Evolutionary conservation across 2,888 invertebrate genomes (phyloP).

Genomic region (Carcina quercana): DNA sequence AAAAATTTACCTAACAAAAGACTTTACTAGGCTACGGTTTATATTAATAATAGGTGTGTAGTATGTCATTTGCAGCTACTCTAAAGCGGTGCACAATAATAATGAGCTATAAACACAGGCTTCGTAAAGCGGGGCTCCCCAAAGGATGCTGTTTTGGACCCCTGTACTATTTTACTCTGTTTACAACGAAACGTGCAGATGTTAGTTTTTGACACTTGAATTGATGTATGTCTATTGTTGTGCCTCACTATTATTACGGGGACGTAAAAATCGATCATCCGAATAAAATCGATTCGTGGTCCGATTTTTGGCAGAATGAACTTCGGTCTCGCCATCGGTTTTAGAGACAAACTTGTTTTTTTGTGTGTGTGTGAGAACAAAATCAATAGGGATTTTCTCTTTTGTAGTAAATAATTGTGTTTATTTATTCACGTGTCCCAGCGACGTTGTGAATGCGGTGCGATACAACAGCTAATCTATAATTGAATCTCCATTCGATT

Average conservation of each 20-base stretch:
- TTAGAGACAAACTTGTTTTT: conserved; percentile 44
- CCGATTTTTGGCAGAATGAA: conserved; percentile 52
- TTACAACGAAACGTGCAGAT: conserved; percentile 69
- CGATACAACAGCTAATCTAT: conserved; percentile 67
- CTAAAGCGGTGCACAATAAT: conserved; percentile 65
- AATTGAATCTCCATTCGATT: conserved; percentile 70
- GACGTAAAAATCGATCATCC: conserved; percentile 50
- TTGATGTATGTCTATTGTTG: conserved; percentile 70
- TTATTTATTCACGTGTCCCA: conserved; percentile 71
- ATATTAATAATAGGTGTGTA: conserved; percentile 61
- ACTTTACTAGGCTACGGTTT: conserved; percentile 46
- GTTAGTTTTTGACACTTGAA: conserved; percentile 74
- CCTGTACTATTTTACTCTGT: conserved; percentile 56
- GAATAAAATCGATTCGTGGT: conserved; percentile 52
- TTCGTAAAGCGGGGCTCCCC: conserved; percentile 48
- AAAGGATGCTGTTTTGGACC: conserved; percentile 50
- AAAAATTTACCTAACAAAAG: conserved; percentile 57
- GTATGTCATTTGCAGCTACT: conserved; percentile 69
- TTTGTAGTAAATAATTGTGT: conserved; percentile 68
- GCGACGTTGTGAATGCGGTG: conserved; percentile 61
- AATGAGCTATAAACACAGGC: conserved; percentile 70
- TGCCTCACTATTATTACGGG: conserved; percentile 50
- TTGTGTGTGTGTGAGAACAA: too few species aligned
- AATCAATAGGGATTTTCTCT: conserved; percentile 66
- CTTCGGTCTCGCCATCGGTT: conserved; percentile 41